Percentiles rank a stretch among this genome's conserved stretches.
Evolutionary conservation across 2,797 vertebrate species (phyloP).

Genomic region (Limnodromus scolopaceus): DNA sequence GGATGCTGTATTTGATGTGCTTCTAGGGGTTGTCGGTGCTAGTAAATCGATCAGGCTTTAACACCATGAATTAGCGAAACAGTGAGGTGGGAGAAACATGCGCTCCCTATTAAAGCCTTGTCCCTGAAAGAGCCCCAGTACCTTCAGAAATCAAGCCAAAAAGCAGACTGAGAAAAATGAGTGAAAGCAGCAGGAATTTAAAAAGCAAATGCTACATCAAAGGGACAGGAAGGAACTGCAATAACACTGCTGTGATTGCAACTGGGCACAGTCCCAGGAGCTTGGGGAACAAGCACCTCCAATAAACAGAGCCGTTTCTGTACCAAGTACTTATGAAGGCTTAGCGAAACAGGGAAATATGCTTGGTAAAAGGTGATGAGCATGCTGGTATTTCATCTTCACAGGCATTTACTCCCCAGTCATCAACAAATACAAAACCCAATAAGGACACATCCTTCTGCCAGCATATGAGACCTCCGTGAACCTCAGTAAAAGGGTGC

Average conservation of each 20-base stretch:
- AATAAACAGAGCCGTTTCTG: constrained; percentile 63
- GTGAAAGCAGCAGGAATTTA: constrained; percentile 61
- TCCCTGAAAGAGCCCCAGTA: constrained; percentile 39
- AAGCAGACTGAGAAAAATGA: constrained; percentile 49
- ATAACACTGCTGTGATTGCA: constrained; percentile 74
- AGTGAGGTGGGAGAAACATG: neutral
- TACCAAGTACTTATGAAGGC: constrained; percentile 44
- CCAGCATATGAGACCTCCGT: neutral
- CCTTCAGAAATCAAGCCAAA: constrained; percentile 60
- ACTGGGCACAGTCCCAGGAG: constrained; percentile 70
- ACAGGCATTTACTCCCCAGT: neutral
- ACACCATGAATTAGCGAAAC: neutral
- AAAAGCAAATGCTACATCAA: constrained; percentile 72
- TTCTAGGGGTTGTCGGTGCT: neutral
- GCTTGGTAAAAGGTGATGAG: neutral
- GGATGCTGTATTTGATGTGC: neutral
- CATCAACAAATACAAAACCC: neutral
- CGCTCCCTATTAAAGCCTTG: neutral
- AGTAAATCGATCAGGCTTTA: neutral
- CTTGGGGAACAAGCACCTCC: constrained; percentile 53
- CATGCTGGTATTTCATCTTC: neutral
- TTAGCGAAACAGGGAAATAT: constrained; percentile 37
- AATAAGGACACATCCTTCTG: neutral
- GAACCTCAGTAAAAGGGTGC: neutral
- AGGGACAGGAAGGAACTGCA: constrained; percentile 70